phyloP scores from a whole-genome alignment of 2,113 vertebrate species.

The Falco punctatus region DNA sequence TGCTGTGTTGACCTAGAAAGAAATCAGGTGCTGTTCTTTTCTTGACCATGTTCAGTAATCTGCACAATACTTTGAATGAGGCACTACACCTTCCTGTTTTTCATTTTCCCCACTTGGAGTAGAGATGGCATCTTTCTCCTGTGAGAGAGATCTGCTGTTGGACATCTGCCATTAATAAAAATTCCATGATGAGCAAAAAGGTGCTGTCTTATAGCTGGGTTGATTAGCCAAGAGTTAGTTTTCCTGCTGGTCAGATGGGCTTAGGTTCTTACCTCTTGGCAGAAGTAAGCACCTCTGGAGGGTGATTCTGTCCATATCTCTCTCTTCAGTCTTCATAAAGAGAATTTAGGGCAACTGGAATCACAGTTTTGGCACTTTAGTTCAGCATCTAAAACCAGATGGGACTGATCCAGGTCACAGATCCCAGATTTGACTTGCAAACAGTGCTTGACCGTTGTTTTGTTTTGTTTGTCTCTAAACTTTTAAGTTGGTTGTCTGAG shows the following conservation, averaged over 20 bases:
- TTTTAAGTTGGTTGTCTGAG: neutral
- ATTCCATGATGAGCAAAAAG: neutral
- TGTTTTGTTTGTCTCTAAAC: neutral
- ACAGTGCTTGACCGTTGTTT: neutral
- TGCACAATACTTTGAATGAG: neutral
- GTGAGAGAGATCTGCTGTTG: neutral
- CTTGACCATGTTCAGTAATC: neutral
- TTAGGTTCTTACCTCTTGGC: neutral
- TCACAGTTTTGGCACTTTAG: neutral
- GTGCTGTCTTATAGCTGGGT: neutral
- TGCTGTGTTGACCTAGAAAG: neutral
- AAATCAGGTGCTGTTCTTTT: neutral
- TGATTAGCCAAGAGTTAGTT: neutral
- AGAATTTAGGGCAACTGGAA: neutral
- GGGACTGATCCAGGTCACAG: neutral
- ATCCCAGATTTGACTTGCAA: neutral
- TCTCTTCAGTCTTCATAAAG: neutral
- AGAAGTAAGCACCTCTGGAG: neutral
- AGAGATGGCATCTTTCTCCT: neutral
- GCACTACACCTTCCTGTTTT: neutral
- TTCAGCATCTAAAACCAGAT: neutral
- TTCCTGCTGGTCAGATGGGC: neutral
- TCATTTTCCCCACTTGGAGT: neutral
- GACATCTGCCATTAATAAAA: neutral
- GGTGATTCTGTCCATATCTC: neutral